phyloP scores from a whole-genome alignment of 2,888 invertebrate genomes.

The Microchrysa polita region DNA sequence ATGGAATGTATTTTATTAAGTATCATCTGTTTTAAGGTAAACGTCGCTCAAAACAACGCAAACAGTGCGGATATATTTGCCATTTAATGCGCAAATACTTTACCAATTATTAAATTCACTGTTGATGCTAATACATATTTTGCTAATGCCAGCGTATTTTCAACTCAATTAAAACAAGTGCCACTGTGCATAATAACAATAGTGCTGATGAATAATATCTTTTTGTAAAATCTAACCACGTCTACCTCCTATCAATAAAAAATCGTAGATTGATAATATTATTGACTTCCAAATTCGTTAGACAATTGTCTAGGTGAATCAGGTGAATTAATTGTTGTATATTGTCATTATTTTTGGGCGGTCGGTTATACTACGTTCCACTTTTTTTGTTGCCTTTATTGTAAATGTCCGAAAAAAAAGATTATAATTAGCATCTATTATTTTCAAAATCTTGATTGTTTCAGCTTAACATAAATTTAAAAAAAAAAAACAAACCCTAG shows the following conservation, averaged over 20 bases:
- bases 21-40: too few species aligned
- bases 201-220: not conserved
- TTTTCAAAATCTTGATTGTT: too few species aligned
- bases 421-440: too few species aligned
- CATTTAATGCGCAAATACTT: too few species aligned
- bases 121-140: not conserved
- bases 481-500: too few species aligned
- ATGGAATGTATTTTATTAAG: too few species aligned
- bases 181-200: constrained; percentile 18
- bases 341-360: constrained; percentile 7
- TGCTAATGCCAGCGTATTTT: not conserved
- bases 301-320: not conserved
- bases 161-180: constrained; percentile 11
- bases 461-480: too few species aligned
- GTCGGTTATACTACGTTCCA: not conserved
- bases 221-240: constrained; percentile 13
- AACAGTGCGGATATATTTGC: too few species aligned
- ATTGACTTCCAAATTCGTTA: constrained; percentile 14
- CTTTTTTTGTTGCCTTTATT: too few species aligned
- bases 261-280: constrained; percentile 2
- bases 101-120: too few species aligned
- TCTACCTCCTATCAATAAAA: not conserved
- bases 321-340: not conserved
- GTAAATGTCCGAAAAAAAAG: too few species aligned
- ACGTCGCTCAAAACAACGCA: too few species aligned